Evolutionary conservation across 2,888 invertebrate genomes (phyloP).

Genomic region (Tiliacea citrago): DNA sequence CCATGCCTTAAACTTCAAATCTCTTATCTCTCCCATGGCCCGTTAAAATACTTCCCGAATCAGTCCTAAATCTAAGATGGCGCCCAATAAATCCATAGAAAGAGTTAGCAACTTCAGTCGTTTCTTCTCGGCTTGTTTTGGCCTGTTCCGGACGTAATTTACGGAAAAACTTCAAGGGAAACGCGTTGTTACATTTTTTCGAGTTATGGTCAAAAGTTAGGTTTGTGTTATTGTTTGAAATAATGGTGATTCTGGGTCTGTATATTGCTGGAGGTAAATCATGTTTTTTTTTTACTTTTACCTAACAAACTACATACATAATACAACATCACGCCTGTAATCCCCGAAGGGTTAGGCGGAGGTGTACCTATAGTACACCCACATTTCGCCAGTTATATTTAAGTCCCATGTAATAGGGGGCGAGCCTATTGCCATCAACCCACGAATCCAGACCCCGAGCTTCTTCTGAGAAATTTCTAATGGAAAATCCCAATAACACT

Average conservation of each 20-base stretch:
- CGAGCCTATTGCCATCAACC: too few species aligned
- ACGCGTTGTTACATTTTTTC: slow-evolving; percentile 60
- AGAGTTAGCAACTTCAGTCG: slow-evolving; percentile 68
- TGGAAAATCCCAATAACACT: too few species aligned
- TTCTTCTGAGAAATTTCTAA: too few species aligned
- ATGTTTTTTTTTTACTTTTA: too few species aligned
- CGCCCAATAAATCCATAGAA: slow-evolving; percentile 68
- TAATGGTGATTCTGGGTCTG: background rate
- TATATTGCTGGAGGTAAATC: background rate
- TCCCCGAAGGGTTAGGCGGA: too few species aligned
- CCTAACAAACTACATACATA: too few species aligned
- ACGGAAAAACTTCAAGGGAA: slow-evolving; percentile 67
- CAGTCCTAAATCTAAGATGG: slow-evolving; percentile 67
- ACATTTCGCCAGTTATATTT: too few species aligned
- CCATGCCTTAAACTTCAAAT: background rate
- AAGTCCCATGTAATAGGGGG: too few species aligned
- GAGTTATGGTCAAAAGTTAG: slow-evolving; percentile 39
- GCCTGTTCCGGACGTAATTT: slow-evolving; percentile 67
- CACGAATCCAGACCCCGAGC: too few species aligned
- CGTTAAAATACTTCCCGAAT: slow-evolving; percentile 60
- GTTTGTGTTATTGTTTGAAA: slow-evolving; percentile 6
- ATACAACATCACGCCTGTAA: too few species aligned
- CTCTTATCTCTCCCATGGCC: slow-evolving; percentile 48
- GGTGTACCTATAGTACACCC: too few species aligned
- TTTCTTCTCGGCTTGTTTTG: slow-evolving; percentile 65